These are phyloP conservation scores for Tachina lurida DNA, from an alignment of 2,888 invertebrate genomes.

Conservation along the genomic window DNA sequence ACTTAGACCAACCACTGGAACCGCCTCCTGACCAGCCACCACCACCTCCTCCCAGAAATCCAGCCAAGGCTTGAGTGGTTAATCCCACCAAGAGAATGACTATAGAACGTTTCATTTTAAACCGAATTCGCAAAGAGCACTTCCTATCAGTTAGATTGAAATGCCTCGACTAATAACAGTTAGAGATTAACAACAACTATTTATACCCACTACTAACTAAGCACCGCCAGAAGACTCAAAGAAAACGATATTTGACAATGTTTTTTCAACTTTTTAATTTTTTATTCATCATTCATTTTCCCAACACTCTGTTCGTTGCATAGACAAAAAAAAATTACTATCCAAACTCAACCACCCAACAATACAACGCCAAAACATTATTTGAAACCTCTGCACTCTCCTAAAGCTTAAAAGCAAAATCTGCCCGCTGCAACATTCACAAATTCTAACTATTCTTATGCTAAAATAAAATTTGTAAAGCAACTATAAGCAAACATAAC, in stretches of 20 bases:
- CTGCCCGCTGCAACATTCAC: constrained; percentile 7
- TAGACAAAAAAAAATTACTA: constrained; percentile 25
- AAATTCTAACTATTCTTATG: constrained; percentile 67
- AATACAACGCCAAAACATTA: constrained; percentile 40
- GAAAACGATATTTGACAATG: constrained; percentile 61
- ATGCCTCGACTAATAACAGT: constrained; percentile 71
- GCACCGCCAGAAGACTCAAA: constrained; percentile 51
- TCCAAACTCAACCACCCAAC: constrained; percentile 49
- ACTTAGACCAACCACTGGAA: constrained; percentile 73
- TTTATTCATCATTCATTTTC: constrained; percentile 30
- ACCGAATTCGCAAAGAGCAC: constrained; percentile 38
- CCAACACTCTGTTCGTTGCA: constrained; percentile 32
- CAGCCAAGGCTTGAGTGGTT: constrained; percentile 71
- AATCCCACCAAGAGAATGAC: constrained; percentile 69
- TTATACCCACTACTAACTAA: constrained; percentile 69
- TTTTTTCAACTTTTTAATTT: constrained; percentile 16
- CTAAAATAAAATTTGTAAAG: constrained; percentile 18
- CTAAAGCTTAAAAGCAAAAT: neutral
- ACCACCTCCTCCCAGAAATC: constrained; percentile 73
- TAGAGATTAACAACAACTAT: constrained; percentile 70
- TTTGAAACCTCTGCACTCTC: neutral
- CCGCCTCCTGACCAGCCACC: constrained; percentile 72
- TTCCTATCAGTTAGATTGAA: constrained; percentile 65
- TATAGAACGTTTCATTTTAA: constrained; percentile 72
- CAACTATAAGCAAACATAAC: constrained; percentile 22